These are phyloP conservation scores for Callaeas wilsoni DNA, from an alignment of 2,113 vertebrate species.

Conservation along the genomic window DNA sequence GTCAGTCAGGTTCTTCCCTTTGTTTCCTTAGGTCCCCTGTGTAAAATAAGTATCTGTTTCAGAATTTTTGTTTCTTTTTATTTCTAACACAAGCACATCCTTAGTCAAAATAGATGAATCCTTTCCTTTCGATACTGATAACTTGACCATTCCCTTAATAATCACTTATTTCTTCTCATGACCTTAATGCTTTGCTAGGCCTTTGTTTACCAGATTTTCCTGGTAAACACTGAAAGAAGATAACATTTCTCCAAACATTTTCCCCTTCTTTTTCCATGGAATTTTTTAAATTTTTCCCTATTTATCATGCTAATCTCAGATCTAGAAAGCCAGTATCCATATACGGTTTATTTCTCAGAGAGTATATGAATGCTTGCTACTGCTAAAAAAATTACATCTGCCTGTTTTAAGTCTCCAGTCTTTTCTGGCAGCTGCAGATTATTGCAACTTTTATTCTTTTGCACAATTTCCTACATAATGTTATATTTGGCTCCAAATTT, in stretches of 20 bases:
- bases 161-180: background rate
- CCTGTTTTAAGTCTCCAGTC: background rate
- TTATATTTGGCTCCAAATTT: background rate
- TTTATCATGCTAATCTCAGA: background rate
- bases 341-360: background rate
- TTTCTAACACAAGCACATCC: background rate
- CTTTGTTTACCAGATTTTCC: background rate
- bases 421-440: background rate
- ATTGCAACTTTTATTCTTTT: background rate
- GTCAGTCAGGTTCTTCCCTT: background rate
- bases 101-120: background rate
- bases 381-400: background rate
- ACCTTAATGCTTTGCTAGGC: background rate
- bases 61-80: background rate
- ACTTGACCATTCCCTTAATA: background rate
- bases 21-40: background rate
- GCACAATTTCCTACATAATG: background rate
- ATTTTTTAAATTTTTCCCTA: background rate
- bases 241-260: background rate
- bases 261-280: background rate
- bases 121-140: background rate
- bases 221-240: background rate
- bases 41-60: background rate
- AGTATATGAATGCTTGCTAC: background rate
- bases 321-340: background rate